Conservation (phyloP, 2,113 vertebrate genomes). For the Carettochelys insculpta region DNA sequence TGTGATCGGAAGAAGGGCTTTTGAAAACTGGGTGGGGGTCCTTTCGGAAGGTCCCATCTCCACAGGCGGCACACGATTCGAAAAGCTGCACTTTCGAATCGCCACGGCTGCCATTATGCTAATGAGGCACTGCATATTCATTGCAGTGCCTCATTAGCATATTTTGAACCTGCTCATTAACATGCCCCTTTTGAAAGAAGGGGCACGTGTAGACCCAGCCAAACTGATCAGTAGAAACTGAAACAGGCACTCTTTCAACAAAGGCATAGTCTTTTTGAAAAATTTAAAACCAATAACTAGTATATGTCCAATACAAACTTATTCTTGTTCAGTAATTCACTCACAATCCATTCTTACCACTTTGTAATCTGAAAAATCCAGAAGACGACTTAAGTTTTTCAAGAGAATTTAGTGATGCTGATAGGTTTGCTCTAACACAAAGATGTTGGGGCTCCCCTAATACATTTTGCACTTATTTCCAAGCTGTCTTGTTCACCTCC, state of each 20-base stretch:
- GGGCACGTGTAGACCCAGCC: no score
- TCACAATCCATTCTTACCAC: not conserved
- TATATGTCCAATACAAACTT: not conserved
- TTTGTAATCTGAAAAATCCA: not conserved
- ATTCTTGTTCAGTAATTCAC: not conserved
- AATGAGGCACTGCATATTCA: no score
- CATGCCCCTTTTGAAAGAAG: no score
- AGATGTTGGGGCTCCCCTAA: not conserved
- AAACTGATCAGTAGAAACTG: not conserved
- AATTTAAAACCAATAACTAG: not conserved
- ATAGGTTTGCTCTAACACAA: not conserved
- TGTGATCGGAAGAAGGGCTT: no score
- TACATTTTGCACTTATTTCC: not conserved
- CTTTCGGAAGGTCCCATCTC: no score
- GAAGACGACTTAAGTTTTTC: not conserved
- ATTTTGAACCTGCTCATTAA: no score
- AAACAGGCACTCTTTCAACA: not conserved
- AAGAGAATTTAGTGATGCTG: not conserved
- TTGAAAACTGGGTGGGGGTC: no score
- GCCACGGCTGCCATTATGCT: no score
- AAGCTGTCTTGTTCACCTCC: not conserved
- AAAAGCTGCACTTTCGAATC: no score
- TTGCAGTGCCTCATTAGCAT: no score
- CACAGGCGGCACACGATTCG: no score
- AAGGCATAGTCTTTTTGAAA: not conserved